Percentiles rank a stretch among this genome's conserved stretches.
Evolutionary conservation across 2,888 invertebrate genomes (phyloP).

Genomic region (Rhagophthalmus giganteus): DNA sequence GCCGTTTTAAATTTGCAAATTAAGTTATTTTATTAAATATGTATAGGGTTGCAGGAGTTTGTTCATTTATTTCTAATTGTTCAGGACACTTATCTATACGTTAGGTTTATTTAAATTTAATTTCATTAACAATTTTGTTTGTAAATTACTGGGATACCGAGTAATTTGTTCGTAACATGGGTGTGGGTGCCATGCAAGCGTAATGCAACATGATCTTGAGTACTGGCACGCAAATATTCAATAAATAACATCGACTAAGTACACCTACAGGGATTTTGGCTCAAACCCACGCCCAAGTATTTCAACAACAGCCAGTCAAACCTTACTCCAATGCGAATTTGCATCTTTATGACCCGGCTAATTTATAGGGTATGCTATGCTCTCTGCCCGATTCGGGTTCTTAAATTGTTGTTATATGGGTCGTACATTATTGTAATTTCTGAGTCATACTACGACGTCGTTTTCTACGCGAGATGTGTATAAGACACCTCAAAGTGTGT

Average conservation of each 20-base stretch:
- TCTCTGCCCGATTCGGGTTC: constrained; percentile 17
- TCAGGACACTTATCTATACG: too few species aligned
- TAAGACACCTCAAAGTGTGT: neutral
- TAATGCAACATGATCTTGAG: constrained; percentile 16
- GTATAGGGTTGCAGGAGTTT: too few species aligned
- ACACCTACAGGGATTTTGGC: constrained; percentile 36
- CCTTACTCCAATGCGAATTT: constrained; percentile 25
- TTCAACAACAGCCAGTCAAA: constrained; percentile 27
- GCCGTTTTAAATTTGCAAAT: too few species aligned
- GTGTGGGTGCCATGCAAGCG: constrained; percentile 17
- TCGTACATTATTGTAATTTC: constrained; percentile 19
- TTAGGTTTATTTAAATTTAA: too few species aligned
- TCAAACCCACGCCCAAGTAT: constrained; percentile 32
- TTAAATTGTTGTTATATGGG: constrained; percentile 26
- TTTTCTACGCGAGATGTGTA: neutral
- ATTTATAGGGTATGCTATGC: constrained; percentile 24
- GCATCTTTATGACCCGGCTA: constrained; percentile 29
- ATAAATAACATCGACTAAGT: constrained; percentile 36
- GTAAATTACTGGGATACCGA: too few species aligned
- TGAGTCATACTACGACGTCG: constrained; percentile 12
- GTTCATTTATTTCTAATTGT: too few species aligned
- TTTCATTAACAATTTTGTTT: too few species aligned
- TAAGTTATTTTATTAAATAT: too few species aligned
- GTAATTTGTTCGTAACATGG: constrained; percentile 8
- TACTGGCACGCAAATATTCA: constrained; percentile 37